Evolutionary conservation across 2,797 vertebrate species (phyloP).

Genomic region (Brachymystax lenok): DNA sequence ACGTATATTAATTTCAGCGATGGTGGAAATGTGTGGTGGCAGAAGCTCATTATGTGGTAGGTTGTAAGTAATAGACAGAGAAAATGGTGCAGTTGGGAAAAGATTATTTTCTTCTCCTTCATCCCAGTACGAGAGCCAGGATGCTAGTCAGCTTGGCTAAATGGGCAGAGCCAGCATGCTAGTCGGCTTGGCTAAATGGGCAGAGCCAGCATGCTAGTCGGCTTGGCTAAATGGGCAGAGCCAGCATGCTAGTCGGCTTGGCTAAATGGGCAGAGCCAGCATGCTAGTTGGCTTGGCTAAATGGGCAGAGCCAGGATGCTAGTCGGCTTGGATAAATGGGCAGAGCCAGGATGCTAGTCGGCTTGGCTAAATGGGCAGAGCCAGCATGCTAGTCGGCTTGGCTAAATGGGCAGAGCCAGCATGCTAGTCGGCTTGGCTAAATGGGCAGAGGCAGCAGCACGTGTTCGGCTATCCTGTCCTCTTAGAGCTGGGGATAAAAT

Average conservation of each 20-base stretch:
- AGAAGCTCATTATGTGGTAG: conserved; percentile 38
- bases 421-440: neutral
- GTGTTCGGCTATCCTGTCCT: conserved; percentile 26
- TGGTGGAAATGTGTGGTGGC: conserved; percentile 22
- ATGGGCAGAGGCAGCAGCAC: conserved; percentile 11
- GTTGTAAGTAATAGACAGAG: conserved; percentile 37
- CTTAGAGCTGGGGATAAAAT: conserved; percentile 38
- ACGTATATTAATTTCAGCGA: conserved; percentile 7
- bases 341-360: neutral
- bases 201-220: neutral
- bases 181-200: no score
- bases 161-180: conserved; percentile 6
- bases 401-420: neutral
- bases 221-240: no score
- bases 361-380: no score
- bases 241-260: neutral
- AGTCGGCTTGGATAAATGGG: no score
- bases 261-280: neutral
- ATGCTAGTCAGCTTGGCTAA: conserved; percentile 32
- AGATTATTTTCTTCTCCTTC: conserved; percentile 5
- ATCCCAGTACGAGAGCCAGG: conserved; percentile 7
- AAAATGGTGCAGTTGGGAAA: conserved; percentile 1
- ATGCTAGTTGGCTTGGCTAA: neutral
- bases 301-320: neutral
- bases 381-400: neutral